These are phyloP conservation scores for Nycteola revayana DNA, from an alignment of 2,888 invertebrate genomes.

Conservation along the genomic window DNA sequence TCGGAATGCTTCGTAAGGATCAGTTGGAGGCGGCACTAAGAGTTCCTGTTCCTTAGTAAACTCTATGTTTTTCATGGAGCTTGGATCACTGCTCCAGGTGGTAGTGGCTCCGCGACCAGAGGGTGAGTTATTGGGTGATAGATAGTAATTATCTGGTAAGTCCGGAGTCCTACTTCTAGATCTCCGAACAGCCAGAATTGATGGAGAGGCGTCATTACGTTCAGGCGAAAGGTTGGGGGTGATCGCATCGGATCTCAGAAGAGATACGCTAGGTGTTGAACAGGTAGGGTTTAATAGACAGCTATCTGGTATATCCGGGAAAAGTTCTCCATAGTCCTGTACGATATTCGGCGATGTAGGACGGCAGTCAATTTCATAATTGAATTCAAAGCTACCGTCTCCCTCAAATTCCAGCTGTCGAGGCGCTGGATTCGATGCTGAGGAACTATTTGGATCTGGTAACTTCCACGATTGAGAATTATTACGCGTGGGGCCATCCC, in stretches of 20 bases:
- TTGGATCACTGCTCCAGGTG: slow-evolving; percentile 7
- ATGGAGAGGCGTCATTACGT: not conserved
- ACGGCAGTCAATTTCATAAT: too few species aligned
- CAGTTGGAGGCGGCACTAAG: slow-evolving; percentile 18
- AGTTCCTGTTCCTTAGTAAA: slow-evolving; percentile 18
- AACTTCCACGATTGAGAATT: slow-evolving; percentile 7
- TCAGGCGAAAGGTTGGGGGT: too few species aligned
- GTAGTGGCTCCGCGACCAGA: slow-evolving; percentile 17
- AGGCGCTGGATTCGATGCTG: too few species aligned
- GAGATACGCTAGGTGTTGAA: not conserved
- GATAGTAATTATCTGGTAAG: slow-evolving; percentile 8
- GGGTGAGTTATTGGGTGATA: too few species aligned
- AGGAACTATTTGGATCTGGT: slow-evolving; percentile 1
- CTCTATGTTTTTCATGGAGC: slow-evolving; percentile 6
- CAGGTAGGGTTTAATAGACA: too few species aligned
- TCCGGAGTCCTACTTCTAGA: too few species aligned
- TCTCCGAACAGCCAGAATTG: not conserved
- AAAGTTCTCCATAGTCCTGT: too few species aligned
- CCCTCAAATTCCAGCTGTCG: too few species aligned
- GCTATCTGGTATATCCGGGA: too few species aligned
- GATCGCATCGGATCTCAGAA: slow-evolving; percentile 4
- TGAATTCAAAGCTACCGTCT: too few species aligned
- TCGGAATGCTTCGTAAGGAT: slow-evolving; percentile 28
- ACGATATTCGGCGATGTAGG: too few species aligned
- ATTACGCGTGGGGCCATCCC: slow-evolving; percentile 11